Base-by-base conservation (phyloP, 1,140 invertebrate species). In the Charaxes varanes region DNA sequence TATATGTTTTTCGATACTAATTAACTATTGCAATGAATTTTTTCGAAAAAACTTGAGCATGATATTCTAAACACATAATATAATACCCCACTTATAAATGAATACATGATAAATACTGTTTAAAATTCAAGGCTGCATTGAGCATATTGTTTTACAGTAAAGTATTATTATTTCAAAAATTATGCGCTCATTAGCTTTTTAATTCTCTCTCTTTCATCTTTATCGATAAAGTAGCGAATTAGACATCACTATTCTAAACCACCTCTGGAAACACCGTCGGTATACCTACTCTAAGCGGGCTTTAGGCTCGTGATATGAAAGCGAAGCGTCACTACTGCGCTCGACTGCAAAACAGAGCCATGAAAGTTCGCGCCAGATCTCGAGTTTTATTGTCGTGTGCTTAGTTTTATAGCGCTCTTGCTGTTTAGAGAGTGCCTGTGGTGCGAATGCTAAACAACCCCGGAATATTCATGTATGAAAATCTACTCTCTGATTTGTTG, bases 381-480 rank as follows among this genome's bases (percentile, higher is more conserved):
- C 53, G 40, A 60, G 48, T 74, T 78, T 78, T 81, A 77, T 78
- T 70, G 68, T 77, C 62, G 62, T 69, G 64, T 62, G 62, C 69
- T 74, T 77, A 77, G 71, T 82, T 80, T 82, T 80, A 80, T 74
- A 66, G 68, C 65, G 66, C 70, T 69, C 64, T 36, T 56, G 61
- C 46, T 62, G 70, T 71, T 73, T 67, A 77, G 65, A 73, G 52
- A 62, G 49, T 46, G 50, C 52, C 47, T 44, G 51, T 37, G 53
- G 44, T 32, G 54, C 45, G 67, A 72, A 77, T 69, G 42, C 56
- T 55, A 73, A 80, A 65, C 51, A 67, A 38, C n/a, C 22, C 11
- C 35, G 38, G 65, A 74, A 79, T 76, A 79, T 77, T 74, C 71
- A 76, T 74, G 52, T 65, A 64, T 67, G 56, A 58, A 72, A 70